phyloP scores from a whole-genome alignment of 2,888 invertebrate species.

The Pardosa pseudoannulata region DNA sequence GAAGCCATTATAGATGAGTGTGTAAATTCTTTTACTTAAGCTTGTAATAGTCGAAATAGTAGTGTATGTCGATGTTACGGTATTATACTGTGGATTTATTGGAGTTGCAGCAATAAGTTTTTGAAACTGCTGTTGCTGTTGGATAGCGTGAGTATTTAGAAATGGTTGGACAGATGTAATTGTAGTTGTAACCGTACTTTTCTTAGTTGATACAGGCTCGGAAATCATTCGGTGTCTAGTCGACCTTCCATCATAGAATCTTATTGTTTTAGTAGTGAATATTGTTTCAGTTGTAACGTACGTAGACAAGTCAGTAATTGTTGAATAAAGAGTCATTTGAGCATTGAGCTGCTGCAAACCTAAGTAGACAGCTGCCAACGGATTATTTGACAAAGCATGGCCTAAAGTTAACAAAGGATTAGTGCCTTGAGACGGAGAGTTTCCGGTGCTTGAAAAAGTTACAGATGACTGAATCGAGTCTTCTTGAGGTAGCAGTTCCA shows the following conservation, averaged over 20 bases:
- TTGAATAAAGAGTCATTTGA: constrained; percentile 72
- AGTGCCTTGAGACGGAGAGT: constrained; percentile 49
- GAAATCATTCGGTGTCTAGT: constrained; percentile 73
- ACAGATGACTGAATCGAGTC: constrained; percentile 30
- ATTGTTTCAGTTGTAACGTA: constrained; percentile 74
- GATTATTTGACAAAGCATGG: constrained; percentile 74
- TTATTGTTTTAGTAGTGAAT: constrained; percentile 74
- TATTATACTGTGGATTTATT: constrained; percentile 65
- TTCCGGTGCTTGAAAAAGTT: constrained; percentile 1
- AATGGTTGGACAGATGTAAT: constrained; percentile 73
- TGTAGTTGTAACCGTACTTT: constrained; percentile 71
- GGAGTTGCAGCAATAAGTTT: constrained; percentile 74
- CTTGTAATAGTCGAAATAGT: constrained; percentile 73
- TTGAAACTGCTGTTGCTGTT: constrained; percentile 73
- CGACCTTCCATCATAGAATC: constrained; percentile 74
- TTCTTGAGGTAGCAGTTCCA: constrained; percentile 35
- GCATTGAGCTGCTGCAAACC: constrained; percentile 74
- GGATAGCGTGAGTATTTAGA: constrained; percentile 72
- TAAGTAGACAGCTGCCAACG: constrained; percentile 74
- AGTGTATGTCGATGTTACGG: constrained; percentile 72
- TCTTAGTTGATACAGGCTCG: constrained; percentile 74
- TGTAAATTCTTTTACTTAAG: constrained; percentile 74
- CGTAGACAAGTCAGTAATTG: constrained; percentile 73
- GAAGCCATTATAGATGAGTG: constrained; percentile 75
- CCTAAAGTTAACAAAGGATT: constrained; percentile 73